Conservation (phyloP, 2,888 invertebrate genomes). For the Cantharis flavilabris region DNA sequence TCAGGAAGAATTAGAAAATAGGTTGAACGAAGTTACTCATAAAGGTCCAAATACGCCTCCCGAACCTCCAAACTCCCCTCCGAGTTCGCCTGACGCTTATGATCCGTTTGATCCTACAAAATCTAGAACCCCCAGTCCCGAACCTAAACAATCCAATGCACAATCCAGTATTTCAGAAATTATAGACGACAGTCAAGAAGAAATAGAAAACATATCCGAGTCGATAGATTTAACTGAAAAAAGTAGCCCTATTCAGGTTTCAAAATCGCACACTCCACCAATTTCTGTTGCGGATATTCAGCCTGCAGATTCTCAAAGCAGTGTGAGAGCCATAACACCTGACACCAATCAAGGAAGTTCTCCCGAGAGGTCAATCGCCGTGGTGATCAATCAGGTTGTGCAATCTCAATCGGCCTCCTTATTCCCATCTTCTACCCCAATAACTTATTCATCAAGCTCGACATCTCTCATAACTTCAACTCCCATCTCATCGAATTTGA, state of each 20-base stretch:
- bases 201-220: constrained; percentile 20
- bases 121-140: constrained; percentile 70
- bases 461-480: constrained; percentile 51
- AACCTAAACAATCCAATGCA: constrained; percentile 43
- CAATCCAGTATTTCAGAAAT: constrained; percentile 24
- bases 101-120: constrained; percentile 92
- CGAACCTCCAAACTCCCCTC: constrained; percentile 69
- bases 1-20: constrained; percentile 41
- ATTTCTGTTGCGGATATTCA: constrained; percentile 50
- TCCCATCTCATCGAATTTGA: constrained; percentile 44
- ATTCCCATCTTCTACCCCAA: constrained; percentile 46
- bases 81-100: constrained; percentile 80
- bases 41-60: constrained; percentile 76
- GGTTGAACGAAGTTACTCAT: constrained; percentile 50
- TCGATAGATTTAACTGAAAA: constrained; percentile 41
- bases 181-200: constrained; percentile 35
- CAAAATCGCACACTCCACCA: constrained; percentile 50
- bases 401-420: constrained; percentile 37
- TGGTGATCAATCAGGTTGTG: constrained; percentile 41
- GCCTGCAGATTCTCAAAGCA: constrained; percentile 54
- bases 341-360: constrained; percentile 36
- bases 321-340: constrained; percentile 44
- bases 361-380: constrained; percentile 40
- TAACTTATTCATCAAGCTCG: constrained; percentile 47
- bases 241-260: constrained; percentile 30